Base-by-base conservation (phyloP, 2,888 invertebrate species). In the Lordiphosa andalusiaca region DNA sequence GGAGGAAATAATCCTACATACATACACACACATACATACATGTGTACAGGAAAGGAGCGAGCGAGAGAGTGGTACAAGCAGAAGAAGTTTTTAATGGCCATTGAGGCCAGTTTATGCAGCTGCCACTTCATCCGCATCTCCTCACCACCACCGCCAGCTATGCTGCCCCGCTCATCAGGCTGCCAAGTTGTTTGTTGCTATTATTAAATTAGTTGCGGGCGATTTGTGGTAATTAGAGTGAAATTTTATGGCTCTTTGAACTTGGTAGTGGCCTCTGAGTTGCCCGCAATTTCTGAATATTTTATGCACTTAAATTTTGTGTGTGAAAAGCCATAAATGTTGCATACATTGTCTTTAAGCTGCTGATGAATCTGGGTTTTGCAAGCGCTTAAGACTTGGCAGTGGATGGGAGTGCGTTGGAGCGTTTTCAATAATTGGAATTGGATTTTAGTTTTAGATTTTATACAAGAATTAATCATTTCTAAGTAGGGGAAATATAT, bases 191-290 rank as follows among this genome's bases (percentile, higher is more conserved):
- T 59, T 77, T 67, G 76, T 66, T 61, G 71, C 69, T 65, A 66
- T 81, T 78, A 78, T 84, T 80, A 77, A 80, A 80, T 80, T 84
- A 80, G 84, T 80, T 80, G 74, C 82, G 78, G 83, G 57, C 82
- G 82, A 80, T 84, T 80, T 81, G 78, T 49, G 83, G 71, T 84
- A 80, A 80, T 80, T 84, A 77, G 69, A 62, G 54, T 61, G 35
- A 60, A 84, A 67, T 82, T 80, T 82, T 66, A 81, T 71, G 68
- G 74, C 21, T 40, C 49, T 68, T 71, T 69, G 70, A 64, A 64
- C 66, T 66, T 68, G 36, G 25, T 25, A 49, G 41, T 19, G 40
- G 47, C 37, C 37, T 36, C 37, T 16, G 30, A 30, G 36, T 13
- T 19, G n/a, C 6, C 23, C 41, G 42, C 10, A 47, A 33, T 16